phyloP scores from a whole-genome alignment of 2,113 vertebrate species.

The Haliaeetus leucogaster region DNA sequence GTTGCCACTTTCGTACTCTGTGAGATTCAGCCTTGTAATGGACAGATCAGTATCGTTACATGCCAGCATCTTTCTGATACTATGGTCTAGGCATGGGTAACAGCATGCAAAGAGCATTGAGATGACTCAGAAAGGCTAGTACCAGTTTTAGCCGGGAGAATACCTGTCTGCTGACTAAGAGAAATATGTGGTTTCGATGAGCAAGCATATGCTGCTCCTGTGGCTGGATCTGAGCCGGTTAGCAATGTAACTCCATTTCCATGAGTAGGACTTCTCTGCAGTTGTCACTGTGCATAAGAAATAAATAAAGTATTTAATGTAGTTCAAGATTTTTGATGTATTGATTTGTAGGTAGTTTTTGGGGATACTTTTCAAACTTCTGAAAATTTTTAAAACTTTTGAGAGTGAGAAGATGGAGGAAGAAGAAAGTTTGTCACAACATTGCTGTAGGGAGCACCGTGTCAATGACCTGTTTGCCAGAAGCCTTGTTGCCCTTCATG shows the following conservation, averaged over 20 bases:
- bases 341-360: not conserved
- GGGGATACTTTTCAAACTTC: not conserved
- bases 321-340: not conserved
- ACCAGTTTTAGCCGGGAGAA: not conserved
- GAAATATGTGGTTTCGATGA: not conserved
- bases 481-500: not conserved
- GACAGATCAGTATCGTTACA: not conserved
- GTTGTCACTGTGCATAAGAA: not conserved
- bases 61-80: not conserved
- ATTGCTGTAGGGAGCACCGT: not conserved
- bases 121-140: not conserved
- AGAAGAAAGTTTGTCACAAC: not conserved
- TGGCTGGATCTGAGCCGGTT: not conserved
- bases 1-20: not conserved
- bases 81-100: not conserved
- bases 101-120: fast-evolving
- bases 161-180: not conserved
- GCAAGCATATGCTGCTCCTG: not conserved
- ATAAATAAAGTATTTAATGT: not conserved
- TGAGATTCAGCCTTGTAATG: not conserved
- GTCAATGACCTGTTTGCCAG: not conserved
- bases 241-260: not conserved
- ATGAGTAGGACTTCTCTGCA: not conserved
- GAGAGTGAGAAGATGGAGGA: not conserved
- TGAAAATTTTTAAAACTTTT: not conserved